Evolutionary conservation across 2,888 invertebrate genomes (phyloP).

Genomic region (Tenthredo livida): DNA sequence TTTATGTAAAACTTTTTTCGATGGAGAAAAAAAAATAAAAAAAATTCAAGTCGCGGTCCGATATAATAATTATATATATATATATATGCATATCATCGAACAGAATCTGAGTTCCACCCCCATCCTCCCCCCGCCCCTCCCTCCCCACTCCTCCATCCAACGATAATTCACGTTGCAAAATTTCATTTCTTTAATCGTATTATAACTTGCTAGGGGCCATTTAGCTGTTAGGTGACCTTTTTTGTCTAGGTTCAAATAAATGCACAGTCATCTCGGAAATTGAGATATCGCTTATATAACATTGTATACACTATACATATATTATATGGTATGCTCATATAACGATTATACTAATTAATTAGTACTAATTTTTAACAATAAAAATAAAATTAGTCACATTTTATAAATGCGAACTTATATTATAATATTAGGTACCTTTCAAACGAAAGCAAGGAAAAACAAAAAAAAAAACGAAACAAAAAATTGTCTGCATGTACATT

Average conservation of each 20-base stretch:
- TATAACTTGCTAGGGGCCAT: constrained; percentile 55
- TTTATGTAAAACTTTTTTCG: background rate
- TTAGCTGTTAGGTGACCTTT: constrained; percentile 53
- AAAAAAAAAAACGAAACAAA: constrained; percentile 55
- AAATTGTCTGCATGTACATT: constrained; percentile 67
- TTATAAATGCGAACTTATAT: constrained; percentile 54
- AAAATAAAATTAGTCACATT: constrained; percentile 54
- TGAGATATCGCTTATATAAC: constrained; percentile 52
- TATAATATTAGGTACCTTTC: constrained; percentile 41
- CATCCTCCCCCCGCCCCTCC: no score
- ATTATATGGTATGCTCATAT: constrained; percentile 47
- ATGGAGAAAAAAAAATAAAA: background rate
- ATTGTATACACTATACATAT: constrained; percentile 53
- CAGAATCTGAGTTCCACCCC: background rate
- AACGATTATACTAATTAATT: constrained; percentile 53
- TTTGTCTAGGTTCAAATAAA: constrained; percentile 49
- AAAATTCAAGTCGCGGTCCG: background rate
- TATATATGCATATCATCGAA: constrained; percentile 50
- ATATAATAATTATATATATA: background rate
- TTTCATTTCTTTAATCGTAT: constrained; percentile 42
- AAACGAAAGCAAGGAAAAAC: constrained; percentile 42
- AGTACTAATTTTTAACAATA: constrained; percentile 55
- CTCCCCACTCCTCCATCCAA: background rate
- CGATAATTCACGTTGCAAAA: constrained; percentile 25
- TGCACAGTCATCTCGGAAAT: constrained; percentile 48